Conservation (phyloP, 2,113 vertebrate species). For the Perca flavescens region DNA sequence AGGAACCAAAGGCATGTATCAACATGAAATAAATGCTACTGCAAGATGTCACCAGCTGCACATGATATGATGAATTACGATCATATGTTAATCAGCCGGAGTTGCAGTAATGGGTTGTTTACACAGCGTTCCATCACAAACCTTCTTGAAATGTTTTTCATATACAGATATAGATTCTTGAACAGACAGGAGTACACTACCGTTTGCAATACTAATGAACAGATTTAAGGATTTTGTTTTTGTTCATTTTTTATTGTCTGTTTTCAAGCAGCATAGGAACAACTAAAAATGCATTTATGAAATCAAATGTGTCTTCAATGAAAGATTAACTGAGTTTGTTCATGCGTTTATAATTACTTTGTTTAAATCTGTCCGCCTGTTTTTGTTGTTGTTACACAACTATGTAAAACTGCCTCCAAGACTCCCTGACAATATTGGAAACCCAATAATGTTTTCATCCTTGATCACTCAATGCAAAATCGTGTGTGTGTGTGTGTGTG, state of each 20-base stretch:
- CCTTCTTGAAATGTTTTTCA: constrained; percentile 63
- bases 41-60: constrained; percentile 81
- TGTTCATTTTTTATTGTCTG: constrained; percentile 29
- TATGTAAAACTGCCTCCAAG: constrained; percentile 8
- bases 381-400: constrained; percentile 25
- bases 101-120: constrained; percentile 80
- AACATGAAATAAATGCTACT: constrained; percentile 77
- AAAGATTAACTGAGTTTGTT: constrained; percentile 65
- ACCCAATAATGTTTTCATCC: constrained; percentile 43
- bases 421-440: constrained; percentile 42
- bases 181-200: constrained; percentile 50
- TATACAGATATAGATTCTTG: constrained; percentile 60
- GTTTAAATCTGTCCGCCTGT: constrained; percentile 43
- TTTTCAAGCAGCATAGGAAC: constrained; percentile 40
- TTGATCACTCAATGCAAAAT: constrained; percentile 51
- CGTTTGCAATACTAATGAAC: constrained; percentile 62
- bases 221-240: constrained; percentile 13
- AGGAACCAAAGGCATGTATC: constrained; percentile 78
- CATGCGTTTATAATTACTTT: constrained; percentile 72
- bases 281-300: constrained; percentile 65
- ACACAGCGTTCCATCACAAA: constrained; percentile 72
- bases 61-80: constrained; percentile 82
- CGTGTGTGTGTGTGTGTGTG: constrained; percentile 18
- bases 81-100: constrained; percentile 82
- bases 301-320: constrained; percentile 42